Conservation (phyloP, 2,888 invertebrate genomes). For the Lucinisca nassula region DNA sequence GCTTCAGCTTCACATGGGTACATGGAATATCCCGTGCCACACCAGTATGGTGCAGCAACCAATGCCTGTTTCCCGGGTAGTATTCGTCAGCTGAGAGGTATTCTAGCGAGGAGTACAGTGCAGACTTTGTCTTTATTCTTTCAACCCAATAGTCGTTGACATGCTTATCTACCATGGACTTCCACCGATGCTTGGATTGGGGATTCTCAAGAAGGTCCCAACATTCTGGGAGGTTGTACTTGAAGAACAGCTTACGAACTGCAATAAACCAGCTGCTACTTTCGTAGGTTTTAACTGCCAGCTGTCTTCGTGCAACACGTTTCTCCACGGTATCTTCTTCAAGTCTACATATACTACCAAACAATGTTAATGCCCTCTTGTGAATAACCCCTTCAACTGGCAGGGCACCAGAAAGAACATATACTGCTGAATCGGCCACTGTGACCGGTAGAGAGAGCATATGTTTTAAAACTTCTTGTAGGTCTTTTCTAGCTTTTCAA, state of each 20-base stretch:
- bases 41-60: not conserved
- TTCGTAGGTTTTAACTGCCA: not conserved
- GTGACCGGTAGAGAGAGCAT: slow-evolving; percentile 12
- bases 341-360: slow-evolving; percentile 13
- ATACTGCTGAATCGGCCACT: slow-evolving; percentile 21
- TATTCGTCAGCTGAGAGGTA: not conserved
- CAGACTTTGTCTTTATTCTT: not conserved
- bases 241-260: slow-evolving; percentile 13
- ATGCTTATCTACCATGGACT: not conserved
- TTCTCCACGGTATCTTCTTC: slow-evolving; percentile 10
- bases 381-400: slow-evolving; percentile 24
- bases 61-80: not conserved
- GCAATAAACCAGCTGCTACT: slow-evolving; percentile 41
- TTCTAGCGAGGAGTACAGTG: not conserved
- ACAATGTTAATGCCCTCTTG: slow-evolving; percentile 11
- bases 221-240: slow-evolving; percentile 16
- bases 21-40: not conserved
- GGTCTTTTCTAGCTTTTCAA: slow-evolving; percentile 12
- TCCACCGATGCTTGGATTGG: slow-evolving; percentile 5
- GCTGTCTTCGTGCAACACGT: slow-evolving; percentile 15
- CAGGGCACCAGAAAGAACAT: slow-evolving; percentile 16
- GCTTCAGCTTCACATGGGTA: not conserved
- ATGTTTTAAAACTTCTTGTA: slow-evolving; percentile 26
- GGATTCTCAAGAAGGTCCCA: not conserved
- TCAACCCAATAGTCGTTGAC: not conserved